Percentiles rank a stretch among this genome's conserved stretches.
Evolutionary conservation across 2,113 vertebrate genomes (phyloP).

Genomic region (Panthera leo): DNA sequence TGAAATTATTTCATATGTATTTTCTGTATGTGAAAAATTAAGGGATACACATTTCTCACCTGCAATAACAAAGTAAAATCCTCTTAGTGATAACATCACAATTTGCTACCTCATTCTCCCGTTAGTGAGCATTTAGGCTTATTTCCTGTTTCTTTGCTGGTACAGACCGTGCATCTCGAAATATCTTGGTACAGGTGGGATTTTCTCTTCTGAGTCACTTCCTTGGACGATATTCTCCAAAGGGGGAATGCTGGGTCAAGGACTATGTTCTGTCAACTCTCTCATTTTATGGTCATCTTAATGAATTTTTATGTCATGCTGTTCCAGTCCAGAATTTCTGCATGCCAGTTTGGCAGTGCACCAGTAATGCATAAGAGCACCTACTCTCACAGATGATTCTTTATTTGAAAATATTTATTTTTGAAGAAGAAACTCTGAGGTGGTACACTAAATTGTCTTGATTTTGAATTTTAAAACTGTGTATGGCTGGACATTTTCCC

Average conservation of each 20-base stretch:
- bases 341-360: not conserved
- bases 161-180: not conserved
- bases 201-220: not conserved
- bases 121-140: not conserved
- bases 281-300: not conserved
- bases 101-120: not conserved
- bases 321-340: not conserved
- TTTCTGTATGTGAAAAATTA: not conserved
- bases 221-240: not conserved
- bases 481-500: not conserved
- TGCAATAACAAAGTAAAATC: not conserved
- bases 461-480: constrained; percentile 13
- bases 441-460: not conserved
- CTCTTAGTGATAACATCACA: not conserved
- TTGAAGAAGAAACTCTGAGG: not conserved
- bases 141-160: not conserved
- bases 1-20: not conserved
- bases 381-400: not conserved
- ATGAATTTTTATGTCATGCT: not conserved
- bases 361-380: not conserved
- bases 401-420: constrained; percentile 21
- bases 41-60: not conserved
- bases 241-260: not conserved
- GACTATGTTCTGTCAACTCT: not conserved
- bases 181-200: not conserved